Evolutionary conservation across 2,113 vertebrate genomes (phyloP).

Genomic region (Picathartes gymnocephalus): DNA sequence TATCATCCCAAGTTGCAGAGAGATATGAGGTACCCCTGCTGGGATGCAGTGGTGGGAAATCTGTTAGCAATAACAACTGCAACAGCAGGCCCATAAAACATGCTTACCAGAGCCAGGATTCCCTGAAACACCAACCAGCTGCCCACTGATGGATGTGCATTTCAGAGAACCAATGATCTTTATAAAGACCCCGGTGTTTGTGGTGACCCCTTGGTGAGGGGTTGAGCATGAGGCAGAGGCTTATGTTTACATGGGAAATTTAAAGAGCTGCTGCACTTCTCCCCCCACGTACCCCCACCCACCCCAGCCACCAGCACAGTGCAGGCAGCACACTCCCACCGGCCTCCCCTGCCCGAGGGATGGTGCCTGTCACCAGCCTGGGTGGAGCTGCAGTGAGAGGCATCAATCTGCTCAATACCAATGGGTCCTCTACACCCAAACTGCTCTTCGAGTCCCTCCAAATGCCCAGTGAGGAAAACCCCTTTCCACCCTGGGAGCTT

Average conservation of each 20-base stretch:
- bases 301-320: background rate
- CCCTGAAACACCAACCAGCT: background rate
- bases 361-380: background rate
- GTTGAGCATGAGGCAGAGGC: fast-evolving
- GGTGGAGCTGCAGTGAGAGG: fast-evolving
- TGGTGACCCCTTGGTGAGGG: background rate
- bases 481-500: background rate
- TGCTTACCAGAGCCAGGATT: background rate
- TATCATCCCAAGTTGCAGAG: background rate
- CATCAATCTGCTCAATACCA: background rate
- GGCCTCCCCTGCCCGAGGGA: background rate
- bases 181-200: background rate
- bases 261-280: background rate
- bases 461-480: background rate
- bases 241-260: background rate
- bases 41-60: background rate
- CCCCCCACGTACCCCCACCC: background rate
- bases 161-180: background rate
- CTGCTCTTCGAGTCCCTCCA: background rate
- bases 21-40: background rate
- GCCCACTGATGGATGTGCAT: background rate
- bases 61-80: background rate
- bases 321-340: fast-evolving
- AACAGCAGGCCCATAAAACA: background rate
- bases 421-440: background rate